A percentile compares a stretch with the other conserved stretches of the same genome.
Evolutionary conservation across 2,888 invertebrate species (phyloP).

Genomic region (Drosophila diplacantha): DNA sequence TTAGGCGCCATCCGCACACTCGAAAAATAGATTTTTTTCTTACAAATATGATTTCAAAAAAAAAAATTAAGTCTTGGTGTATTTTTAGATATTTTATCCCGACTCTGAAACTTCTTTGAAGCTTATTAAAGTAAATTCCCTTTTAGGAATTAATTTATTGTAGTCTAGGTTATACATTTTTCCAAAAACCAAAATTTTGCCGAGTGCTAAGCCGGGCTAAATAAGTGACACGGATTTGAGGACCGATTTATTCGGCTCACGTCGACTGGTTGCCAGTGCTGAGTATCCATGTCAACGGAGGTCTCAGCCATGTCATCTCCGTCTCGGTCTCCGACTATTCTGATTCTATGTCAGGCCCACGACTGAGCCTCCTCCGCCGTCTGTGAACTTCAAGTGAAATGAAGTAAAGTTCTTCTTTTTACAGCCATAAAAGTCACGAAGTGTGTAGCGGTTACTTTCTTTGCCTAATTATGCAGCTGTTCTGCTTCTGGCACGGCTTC

Average conservation of each 20-base stretch:
- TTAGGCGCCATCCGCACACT: slow-evolving; percentile 35
- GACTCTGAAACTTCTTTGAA: not conserved
- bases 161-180: not conserved
- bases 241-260: slow-evolving; percentile 67
- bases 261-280: slow-evolving; percentile 33
- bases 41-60: too few relatives aligned
- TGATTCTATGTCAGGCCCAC: slow-evolving; percentile 57
- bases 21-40: not conserved
- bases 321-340: slow-evolving; percentile 34
- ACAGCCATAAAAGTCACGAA: slow-evolving; percentile 54
- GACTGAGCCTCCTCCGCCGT: not conserved
- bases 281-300: slow-evolving; percentile 17
- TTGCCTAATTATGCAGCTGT: slow-evolving; percentile 68
- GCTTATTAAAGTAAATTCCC: not conserved
- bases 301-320: slow-evolving; percentile 17
- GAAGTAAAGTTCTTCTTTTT: slow-evolving; percentile 61
- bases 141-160: too few relatives aligned
- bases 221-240: slow-evolving; percentile 73
- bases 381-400: slow-evolving; percentile 48
- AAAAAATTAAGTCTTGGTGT: not conserved
- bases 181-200: not conserved
- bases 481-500: slow-evolving; percentile 48
- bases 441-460: slow-evolving; percentile 60
- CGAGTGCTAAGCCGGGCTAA: slow-evolving; percentile 5
- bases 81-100: not conserved